Conservation (phyloP, 2,113 vertebrate species). For the Pseudonaja textilis region DNA sequence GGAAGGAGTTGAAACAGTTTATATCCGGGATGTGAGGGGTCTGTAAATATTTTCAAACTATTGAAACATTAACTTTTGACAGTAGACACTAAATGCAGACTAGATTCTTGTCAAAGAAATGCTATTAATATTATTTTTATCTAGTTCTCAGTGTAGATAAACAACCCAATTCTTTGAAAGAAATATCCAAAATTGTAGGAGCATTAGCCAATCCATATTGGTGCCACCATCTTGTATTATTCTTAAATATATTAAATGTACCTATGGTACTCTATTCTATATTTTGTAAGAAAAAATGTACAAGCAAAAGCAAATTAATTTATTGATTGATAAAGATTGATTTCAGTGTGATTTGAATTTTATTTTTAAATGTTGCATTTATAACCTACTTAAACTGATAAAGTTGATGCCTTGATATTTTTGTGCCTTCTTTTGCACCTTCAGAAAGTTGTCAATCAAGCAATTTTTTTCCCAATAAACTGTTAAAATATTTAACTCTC, state of each 20-base stretch:
- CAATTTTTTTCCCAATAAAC: background rate
- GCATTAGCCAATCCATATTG: background rate
- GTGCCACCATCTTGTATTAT: background rate
- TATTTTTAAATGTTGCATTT: background rate
- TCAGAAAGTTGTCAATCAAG: background rate
- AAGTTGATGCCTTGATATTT: background rate
- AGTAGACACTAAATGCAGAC: background rate
- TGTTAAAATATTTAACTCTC: background rate
- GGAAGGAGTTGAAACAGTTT: too few species aligned
- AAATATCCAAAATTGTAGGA: background rate
- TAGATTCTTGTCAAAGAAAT: background rate
- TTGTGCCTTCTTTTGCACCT: background rate
- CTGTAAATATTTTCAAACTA: background rate
- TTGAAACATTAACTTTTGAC: background rate
- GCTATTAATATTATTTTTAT: background rate
- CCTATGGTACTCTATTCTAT: background rate
- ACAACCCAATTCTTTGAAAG: background rate
- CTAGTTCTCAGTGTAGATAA: background rate
- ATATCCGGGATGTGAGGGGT: too few species aligned
- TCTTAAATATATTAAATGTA: background rate
- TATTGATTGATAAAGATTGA: background rate
- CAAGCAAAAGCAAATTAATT: background rate
- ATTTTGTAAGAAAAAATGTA: background rate
- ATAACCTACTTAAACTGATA: background rate
- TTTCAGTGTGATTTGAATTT: background rate